Base-by-base conservation (phyloP, 2,888 invertebrate genomes). In the Tinea trinotella region DNA sequence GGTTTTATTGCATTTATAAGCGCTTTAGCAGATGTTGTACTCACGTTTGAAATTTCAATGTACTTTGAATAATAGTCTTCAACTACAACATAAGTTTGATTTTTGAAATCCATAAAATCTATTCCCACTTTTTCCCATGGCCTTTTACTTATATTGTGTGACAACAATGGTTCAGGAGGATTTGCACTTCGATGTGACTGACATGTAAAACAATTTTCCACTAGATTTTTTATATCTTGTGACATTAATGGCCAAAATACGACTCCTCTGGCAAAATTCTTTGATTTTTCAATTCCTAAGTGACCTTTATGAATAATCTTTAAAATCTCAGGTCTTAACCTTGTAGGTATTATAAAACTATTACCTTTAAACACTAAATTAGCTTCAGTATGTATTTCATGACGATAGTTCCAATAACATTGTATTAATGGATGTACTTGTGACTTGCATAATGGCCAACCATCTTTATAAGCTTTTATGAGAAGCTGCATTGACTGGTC, bases 11-110 rank as follows among this genome's bases (percentile, higher is more conserved):
- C 9, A 24, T 22, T 22, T 24, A 61, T 57, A 15, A 57, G 53
- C 52, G 50, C 55, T 54, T 56, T 57, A 9, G 20, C 19, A 17
- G 55, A 40, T 34, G 48, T 56, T 50, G 44, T 52, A 18, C 12
- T 44, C 7, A 62, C 15, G 7, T 2, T 1, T 7, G 34, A 17
- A 48, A 62, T 48, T 56, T 60, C 60, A 53, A 60, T 59, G 54
- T 53, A 61, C 49, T 61, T 60, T 40, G 62, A 62, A 46, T 58
- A 62, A 57, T 60, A 61, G 56, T 59, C 61, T 50, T 56, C 56
- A 6, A 59, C 18, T 20, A 62, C 46, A 1, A 61, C 22, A 52
- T 50, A 63, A n/a, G 59, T 55, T 57, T 59, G 59, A 1, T 46
- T 53, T 5, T 54, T 18, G 24, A 55, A 54, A 13, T 59, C 35